Evolutionary conservation across 2,797 vertebrate genomes (phyloP), one percentile per base, ranked within the genome.

Genomic region (Moxostoma hubbsi): DNA sequence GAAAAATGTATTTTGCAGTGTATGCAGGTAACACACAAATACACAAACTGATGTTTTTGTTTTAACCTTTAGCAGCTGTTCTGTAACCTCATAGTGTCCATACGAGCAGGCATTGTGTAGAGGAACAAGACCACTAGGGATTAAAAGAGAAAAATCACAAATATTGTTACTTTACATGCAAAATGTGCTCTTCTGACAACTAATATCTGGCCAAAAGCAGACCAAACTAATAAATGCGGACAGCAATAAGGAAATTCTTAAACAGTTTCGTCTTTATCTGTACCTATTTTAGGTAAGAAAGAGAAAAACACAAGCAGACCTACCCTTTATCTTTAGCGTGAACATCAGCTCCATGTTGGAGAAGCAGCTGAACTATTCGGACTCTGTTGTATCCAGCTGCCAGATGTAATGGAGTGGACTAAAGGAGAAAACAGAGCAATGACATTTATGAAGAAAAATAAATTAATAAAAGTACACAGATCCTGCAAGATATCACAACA

Each of bases 301-400:
- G 24, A 24, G 24, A 24, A 24, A 24, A 24, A 24, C 24, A 24
- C 24, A 24, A 53, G 11, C 4, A 72, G 61, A 91, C 94, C 0
- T 92, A 99, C 98, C 98, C 98, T 90, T 99, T 99, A 92, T 99
- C 98, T 92, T 99, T 99, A 50, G 98, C 98, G 0, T 99, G 98
- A 64, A 99, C 98, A 63, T 99, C 98, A 47, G 98, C 97, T 47
- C 98, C 97, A 5, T 99, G 97, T 88, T 99, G 98, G 72, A 99
- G 96, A 8, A 99, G 91, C 77, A 99, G 95, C 86, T 99, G 97
- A 67, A 99, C 98, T 82, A 99, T 98, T 64, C 96, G 93, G 83
- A 99, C 97, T 86, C 98, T 87, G 94, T 99, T 99, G 91, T 99
- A 99, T 81, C 98, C 98, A 1, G 98, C 97, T 75, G 98, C 98